Evolutionary conservation across 2,888 invertebrate species (phyloP).

Genomic region (Dione juno): DNA sequence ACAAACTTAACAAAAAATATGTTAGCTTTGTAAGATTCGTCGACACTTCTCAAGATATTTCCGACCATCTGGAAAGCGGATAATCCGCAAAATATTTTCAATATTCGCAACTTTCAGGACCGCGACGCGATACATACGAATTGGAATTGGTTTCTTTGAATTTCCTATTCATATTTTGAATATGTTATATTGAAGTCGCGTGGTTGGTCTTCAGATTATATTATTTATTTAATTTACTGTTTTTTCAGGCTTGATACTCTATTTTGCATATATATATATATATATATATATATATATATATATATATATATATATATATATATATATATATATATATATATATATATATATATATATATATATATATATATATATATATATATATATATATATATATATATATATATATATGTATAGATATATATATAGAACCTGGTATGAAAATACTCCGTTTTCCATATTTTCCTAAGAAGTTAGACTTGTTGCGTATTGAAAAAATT

Average conservation of each 20-base stretch:
- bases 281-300: too few species aligned
- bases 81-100: constrained; percentile 69
- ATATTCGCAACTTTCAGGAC: constrained; percentile 60
- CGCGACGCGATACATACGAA: constrained; percentile 25
- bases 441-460: too few species aligned
- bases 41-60: constrained; percentile 42
- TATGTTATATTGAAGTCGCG: constrained; percentile 28
- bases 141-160: constrained; percentile 22
- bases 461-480: too few species aligned
- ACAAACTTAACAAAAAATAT: not conserved
- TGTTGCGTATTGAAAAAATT: too few species aligned
- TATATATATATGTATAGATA: too few species aligned
- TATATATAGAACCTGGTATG: too few species aligned
- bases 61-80: constrained; percentile 47
- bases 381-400: too few species aligned
- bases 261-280: not conserved
- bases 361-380: too few species aligned
- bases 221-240: constrained; percentile 5
- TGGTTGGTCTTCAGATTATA: constrained; percentile 18
- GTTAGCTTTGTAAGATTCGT: constrained; percentile 10
- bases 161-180: constrained; percentile 28
- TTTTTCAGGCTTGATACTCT: not conserved
- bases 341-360: too few species aligned
- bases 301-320: too few species aligned
- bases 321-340: too few species aligned